Evolutionary conservation across 2,888 invertebrate genomes (phyloP), one percentile per base, ranked within the genome.

Genomic region (Cephus pulcher): DNA sequence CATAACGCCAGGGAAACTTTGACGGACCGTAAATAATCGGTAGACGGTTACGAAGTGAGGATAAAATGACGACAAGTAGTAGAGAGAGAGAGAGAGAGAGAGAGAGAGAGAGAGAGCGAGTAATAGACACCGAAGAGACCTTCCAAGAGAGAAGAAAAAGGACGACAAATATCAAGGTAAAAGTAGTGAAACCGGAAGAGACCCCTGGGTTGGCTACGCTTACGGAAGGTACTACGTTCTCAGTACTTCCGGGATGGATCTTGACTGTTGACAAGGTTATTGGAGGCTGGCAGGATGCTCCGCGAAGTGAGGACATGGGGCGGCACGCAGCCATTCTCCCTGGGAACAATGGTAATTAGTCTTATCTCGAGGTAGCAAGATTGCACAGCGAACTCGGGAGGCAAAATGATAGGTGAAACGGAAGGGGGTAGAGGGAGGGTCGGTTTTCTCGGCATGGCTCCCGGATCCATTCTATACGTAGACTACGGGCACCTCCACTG

Each of bases 341-440:
- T 77, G 82, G 84, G 84, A 87, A 87, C 86, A 88, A 88, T 88
- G 85, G 87, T 87, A 88, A 88, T 88, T 88, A 87, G 88, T 85
- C 86, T 87, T 88, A 88, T 88, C 88, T 88, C 80, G 79, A 83
- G 82, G 81, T 82, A 80, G 83, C 86, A 85, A 88, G 88, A 88
- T 87, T 87, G 85, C 82, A 78, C 81, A 34, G 73, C 71, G 70
- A 33, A 15, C 15, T 40, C 15, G 15, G 35, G 83, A 78, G 78
- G 81, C 83, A 78, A 76, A 77, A 80, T 76, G 75, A 34, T 74
- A 34, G 74, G 71, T 71, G 71, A 74, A 73, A 79, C 76, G 79
- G 82, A 81, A 82, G 83, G 83, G 79, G 74, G 79, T 78, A 75
- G 77, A 74, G 73, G 69, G 34, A 68, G 73, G 78, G 37, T 78